Conservation (phyloP, 2,888 invertebrate species). For the Muschampia plurimacula region DNA sequence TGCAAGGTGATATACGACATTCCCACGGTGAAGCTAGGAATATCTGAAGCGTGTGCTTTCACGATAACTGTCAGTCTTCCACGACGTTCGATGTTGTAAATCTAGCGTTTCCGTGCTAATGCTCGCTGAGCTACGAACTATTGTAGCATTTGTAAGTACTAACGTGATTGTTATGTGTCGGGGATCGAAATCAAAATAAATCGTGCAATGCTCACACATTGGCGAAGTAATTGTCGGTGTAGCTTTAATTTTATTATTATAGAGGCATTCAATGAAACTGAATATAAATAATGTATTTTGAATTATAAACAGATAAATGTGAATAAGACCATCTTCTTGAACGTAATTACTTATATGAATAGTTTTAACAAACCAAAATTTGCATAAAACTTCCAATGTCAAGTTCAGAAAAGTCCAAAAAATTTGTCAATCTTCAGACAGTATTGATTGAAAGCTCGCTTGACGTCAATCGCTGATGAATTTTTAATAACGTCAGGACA, state of each 20-base stretch:
- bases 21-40: slow-evolving; percentile 16
- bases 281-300: too few relatives aligned
- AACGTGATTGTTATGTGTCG: background rate
- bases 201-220: too few relatives aligned
- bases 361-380: background rate
- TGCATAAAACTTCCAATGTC: slow-evolving; percentile 44
- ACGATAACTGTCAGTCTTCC: slow-evolving; percentile 16
- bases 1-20: slow-evolving; percentile 19
- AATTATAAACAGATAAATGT: too few relatives aligned
- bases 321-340: too few relatives aligned
- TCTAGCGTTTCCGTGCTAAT: slow-evolving; percentile 31
- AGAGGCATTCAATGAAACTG: too few relatives aligned
- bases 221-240: too few relatives aligned
- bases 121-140: background rate
- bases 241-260: too few relatives aligned
- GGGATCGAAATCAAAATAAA: too few relatives aligned
- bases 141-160: background rate
- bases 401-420: slow-evolving; percentile 53
- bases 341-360: too few relatives aligned
- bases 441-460: slow-evolving; percentile 60
- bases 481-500: slow-evolving; percentile 67
- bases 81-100: slow-evolving; percentile 26
- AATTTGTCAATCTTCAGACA: slow-evolving; percentile 38
- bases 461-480: slow-evolving; percentile 67
- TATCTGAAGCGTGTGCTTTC: slow-evolving; percentile 1